phyloP scores from a whole-genome alignment of 2,113 vertebrate species.

The Riparia riparia region DNA sequence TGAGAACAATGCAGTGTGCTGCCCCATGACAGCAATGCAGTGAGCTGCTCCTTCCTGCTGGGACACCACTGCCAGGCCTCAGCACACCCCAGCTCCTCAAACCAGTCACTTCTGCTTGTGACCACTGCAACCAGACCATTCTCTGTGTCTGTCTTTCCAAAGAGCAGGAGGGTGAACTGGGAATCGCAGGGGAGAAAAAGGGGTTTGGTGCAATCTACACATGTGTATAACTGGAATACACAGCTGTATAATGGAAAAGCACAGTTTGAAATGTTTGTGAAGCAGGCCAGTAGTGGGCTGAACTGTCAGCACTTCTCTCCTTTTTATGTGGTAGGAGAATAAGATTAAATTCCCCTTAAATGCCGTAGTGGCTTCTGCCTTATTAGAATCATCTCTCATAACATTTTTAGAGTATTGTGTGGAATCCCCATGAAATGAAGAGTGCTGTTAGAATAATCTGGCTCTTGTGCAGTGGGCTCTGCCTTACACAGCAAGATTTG shows the following conservation, averaged over 20 bases:
- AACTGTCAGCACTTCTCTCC: slow-evolving; percentile 64
- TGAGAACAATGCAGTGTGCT: too few species aligned
- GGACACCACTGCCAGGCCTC: neutral
- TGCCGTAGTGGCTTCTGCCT: slow-evolving; percentile 49
- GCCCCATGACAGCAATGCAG: too few species aligned
- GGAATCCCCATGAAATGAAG: slow-evolving; percentile 62
- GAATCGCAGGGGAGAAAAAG: neutral
- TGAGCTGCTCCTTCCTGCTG: neutral
- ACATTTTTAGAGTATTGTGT: slow-evolving; percentile 57
- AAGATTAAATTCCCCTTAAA: slow-evolving; percentile 69
- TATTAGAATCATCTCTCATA: slow-evolving; percentile 71
- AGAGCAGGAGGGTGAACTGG: neutral
- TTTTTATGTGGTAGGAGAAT: slow-evolving; percentile 62
- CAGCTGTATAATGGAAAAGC: slow-evolving; percentile 13
- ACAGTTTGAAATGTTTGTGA: slow-evolving; percentile 43
- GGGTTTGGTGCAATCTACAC: neutral
- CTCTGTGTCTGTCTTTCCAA: neutral
- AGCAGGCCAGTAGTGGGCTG: slow-evolving; percentile 30
- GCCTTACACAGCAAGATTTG: slow-evolving; percentile 10
- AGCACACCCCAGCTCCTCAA: neutral
- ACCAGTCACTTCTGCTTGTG: neutral
- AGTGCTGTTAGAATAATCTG: slow-evolving; percentile 57
- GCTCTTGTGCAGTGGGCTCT: slow-evolving; percentile 8
- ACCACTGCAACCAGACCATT: rapidly evolving
- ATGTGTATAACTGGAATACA: neutral